phyloP scores from a whole-genome alignment of 2,888 invertebrate species.

The Tetragonisca angustula region DNA sequence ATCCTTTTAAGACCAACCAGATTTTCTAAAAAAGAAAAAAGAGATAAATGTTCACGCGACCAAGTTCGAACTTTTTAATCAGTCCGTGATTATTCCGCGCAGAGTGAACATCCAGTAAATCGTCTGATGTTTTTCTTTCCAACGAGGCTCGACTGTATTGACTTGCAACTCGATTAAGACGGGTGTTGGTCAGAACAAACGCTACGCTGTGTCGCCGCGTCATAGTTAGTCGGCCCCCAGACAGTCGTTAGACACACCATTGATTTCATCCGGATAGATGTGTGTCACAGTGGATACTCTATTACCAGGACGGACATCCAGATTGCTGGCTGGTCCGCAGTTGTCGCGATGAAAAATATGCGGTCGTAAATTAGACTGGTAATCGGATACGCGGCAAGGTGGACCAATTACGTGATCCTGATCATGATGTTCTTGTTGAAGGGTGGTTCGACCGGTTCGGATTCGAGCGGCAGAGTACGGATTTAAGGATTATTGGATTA shows the following conservation, averaged over 20 bases:
- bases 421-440: constrained; percentile 12
- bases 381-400: constrained; percentile 16
- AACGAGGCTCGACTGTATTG: no score
- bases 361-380: constrained; percentile 56
- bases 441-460: neutral
- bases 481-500: neutral
- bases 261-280: constrained; percentile 65
- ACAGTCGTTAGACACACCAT: constrained; percentile 70
- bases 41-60: no score
- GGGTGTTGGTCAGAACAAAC: no score
- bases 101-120: no score
- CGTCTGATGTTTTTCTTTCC: no score
- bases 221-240: constrained; percentile 63
- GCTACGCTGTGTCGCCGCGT: constrained; percentile 18
- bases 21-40: no score
- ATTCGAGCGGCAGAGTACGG: neutral
- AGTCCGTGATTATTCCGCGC: no score
- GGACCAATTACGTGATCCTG: constrained; percentile 13
- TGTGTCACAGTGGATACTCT: constrained; percentile 24
- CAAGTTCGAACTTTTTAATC: no score
- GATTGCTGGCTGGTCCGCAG: constrained; percentile 53
- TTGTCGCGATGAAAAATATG: constrained; percentile 56
- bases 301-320: constrained; percentile 64
- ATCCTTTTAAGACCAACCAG: no score
- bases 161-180: no score